These are phyloP conservation scores for Panthera uncia DNA, from an alignment of 2,113 vertebrate genomes.

Conservation along the genomic window DNA sequence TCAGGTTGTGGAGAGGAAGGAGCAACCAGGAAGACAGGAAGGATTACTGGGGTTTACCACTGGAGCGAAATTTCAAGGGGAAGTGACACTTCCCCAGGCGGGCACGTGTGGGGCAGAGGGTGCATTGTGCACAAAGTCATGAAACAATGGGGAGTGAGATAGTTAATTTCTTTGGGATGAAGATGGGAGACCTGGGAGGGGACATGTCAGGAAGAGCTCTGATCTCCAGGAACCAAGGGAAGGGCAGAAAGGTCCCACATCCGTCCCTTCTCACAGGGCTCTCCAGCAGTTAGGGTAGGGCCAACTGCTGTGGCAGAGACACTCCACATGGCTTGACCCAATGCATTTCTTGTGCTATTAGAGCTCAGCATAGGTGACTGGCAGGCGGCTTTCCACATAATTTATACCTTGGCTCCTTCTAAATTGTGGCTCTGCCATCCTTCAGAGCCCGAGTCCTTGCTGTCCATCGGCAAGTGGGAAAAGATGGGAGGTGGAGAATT, in stretches of 20 bases:
- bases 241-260: not conserved
- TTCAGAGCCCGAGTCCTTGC: not conserved
- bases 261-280: not conserved
- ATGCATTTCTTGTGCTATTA: not conserved
- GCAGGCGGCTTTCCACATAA: not conserved
- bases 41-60: not conserved
- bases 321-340: not conserved
- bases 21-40: not conserved
- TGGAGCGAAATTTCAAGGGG: not conserved
- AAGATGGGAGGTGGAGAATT: not conserved
- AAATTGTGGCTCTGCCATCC: not conserved
- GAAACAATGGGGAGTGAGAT: not conserved
- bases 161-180: not conserved
- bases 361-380: not conserved
- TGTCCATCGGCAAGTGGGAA: not conserved
- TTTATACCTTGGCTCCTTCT: not conserved
- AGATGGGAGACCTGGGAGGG: not conserved
- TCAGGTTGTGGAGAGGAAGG: not conserved
- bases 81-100: not conserved
- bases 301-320: not conserved
- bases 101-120: not conserved
- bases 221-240: not conserved
- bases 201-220: not conserved
- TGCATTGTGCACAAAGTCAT: rapidly evolving
- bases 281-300: not conserved